A percentile compares a stretch with the other conserved stretches of the same genome.
These are phyloP conservation scores for Diachasma alloeum DNA, from an alignment of 1,140 invertebrate genomes.

Conservation along the genomic window DNA sequence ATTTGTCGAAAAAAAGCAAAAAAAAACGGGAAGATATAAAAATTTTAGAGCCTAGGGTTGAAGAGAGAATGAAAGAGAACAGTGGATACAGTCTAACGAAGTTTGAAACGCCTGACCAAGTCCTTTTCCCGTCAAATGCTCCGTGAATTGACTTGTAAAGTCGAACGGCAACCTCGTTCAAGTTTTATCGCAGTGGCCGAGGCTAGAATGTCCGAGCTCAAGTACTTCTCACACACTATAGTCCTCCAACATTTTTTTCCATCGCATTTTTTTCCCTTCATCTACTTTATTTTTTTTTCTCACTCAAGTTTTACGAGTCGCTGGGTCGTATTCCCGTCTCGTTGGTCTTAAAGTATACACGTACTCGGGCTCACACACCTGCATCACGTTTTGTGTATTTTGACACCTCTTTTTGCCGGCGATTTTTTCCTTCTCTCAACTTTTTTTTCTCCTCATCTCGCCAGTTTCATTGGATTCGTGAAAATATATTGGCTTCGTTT, in stretches of 20 bases:
- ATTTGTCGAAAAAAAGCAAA: neutral
- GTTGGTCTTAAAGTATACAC: slow-evolving; percentile 20
- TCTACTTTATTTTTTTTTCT: neutral
- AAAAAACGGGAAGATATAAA: neutral
- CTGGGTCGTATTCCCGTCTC: slow-evolving; percentile 9
- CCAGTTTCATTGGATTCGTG: neutral
- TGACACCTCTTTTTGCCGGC: neutral
- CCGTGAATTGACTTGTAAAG: slow-evolving; percentile 31
- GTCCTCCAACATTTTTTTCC: neutral
- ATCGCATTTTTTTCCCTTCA: neutral
- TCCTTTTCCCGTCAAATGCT: slow-evolving; percentile 15
- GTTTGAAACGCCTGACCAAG: slow-evolving; percentile 13
- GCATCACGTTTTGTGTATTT: neutral
- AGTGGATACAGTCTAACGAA: neutral
- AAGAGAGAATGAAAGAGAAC: neutral
- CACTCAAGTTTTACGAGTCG: slow-evolving; percentile 13
- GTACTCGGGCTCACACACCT: neutral
- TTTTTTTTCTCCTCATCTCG: neutral
- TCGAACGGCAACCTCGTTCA: slow-evolving; percentile 14
- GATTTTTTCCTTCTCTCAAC: neutral
- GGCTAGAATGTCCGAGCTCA: slow-evolving; percentile 5
- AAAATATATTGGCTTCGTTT: neutral
- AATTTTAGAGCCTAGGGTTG: neutral
- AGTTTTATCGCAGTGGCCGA: slow-evolving; percentile 24
- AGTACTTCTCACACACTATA: neutral